phyloP scores from a whole-genome alignment of 2,888 invertebrate genomes.

The Spicauda simplicius region DNA sequence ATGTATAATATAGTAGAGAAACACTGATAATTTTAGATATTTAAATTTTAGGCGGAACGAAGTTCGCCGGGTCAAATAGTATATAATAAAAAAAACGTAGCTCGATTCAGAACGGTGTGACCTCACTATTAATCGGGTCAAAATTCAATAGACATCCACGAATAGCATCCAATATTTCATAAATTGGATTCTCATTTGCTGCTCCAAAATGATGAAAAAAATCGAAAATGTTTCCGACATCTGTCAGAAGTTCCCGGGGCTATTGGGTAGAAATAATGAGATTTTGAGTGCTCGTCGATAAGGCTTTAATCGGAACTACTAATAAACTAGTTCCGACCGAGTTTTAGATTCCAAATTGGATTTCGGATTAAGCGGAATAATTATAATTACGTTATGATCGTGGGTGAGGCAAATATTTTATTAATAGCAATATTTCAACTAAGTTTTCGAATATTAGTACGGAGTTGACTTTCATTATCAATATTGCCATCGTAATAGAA shows the following conservation, averaged over 20 bases:
- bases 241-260: slow-evolving; percentile 26
- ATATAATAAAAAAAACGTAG: no score
- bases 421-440: background rate
- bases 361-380: slow-evolving; percentile 22
- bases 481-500: no score
- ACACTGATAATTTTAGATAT: no score
- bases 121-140: no score
- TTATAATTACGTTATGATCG: slow-evolving; percentile 8
- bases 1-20: no score
- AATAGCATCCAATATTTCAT: no score
- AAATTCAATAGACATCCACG: no score
- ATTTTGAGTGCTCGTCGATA: slow-evolving; percentile 26
- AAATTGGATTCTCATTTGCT: no score
- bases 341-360: slow-evolving; percentile 30
- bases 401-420: background rate
- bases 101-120: no score
- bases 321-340: slow-evolving; percentile 26
- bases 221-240: slow-evolving; percentile 31
- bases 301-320: slow-evolving; percentile 32
- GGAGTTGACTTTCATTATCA: background rate
- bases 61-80: no score
- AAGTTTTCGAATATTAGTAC: background rate
- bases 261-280: slow-evolving; percentile 33
- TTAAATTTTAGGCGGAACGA: no score
- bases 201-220: slow-evolving; percentile 15